These are phyloP conservation scores for Tanytarsus gracilentus DNA, from an alignment of 2,888 invertebrate species.

Conservation along the genomic window DNA sequence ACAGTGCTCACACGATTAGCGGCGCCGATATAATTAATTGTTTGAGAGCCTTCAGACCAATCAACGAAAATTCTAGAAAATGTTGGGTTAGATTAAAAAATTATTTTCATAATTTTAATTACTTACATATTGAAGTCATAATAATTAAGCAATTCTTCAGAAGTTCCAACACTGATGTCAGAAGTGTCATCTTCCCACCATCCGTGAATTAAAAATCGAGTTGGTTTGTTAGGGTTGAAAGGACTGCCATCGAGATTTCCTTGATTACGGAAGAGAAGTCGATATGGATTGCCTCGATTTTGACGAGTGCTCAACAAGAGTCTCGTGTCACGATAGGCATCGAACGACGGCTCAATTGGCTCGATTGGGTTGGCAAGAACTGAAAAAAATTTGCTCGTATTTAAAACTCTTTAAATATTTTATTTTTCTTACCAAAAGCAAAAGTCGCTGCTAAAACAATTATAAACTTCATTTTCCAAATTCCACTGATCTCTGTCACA, in stretches of 20 bases:
- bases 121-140: conserved; percentile 12
- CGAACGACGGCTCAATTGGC: background rate
- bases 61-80: conserved; percentile 34
- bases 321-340: background rate
- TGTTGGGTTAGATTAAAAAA: no score
- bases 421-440: background rate
- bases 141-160: background rate
- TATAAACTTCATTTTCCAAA: no score
- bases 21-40: conserved; percentile 37
- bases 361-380: background rate
- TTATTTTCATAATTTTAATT: no score
- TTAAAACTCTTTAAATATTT: background rate
- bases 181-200: background rate
- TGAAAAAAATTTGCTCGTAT: background rate
- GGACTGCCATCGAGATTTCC: background rate
- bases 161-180: conserved; percentile 11
- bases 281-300: background rate
- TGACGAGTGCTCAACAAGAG: background rate
- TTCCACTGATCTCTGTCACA: no score
- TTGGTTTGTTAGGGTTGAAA: background rate
- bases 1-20: conserved; percentile 35
- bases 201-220: conserved; percentile 3
- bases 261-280: background rate
- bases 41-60: conserved; percentile 38
- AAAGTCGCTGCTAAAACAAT: no score